A percentile compares a stretch with the other conserved stretches of the same genome.
phyloP scores from a whole-genome alignment of 2,888 invertebrate species.

The Punctoribates punctum region DNA sequence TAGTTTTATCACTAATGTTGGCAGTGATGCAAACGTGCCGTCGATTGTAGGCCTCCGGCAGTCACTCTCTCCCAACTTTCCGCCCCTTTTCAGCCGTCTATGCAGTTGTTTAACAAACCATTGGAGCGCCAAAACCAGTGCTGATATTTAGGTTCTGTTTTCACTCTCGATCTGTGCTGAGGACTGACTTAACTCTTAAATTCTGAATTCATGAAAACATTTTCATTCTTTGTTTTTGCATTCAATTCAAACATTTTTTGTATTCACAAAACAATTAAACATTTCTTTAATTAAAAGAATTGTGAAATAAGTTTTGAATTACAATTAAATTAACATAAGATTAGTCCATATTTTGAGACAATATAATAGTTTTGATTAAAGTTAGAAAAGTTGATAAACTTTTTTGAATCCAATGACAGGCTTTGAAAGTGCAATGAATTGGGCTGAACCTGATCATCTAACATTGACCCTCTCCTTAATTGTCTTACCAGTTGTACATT shows the following conservation, averaged over 20 bases:
- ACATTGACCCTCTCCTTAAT: conserved; percentile 23
- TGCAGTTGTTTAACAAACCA: not conserved
- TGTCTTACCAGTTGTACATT: not conserved
- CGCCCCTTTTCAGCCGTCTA: conserved; percentile 32
- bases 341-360: too few relatives aligned
- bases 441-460: not conserved
- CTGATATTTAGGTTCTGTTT: conserved; percentile 2
- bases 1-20: conserved; percentile 19
- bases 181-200: not conserved
- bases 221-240: too few relatives aligned
- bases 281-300: too few relatives aligned
- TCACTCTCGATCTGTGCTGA: not conserved
- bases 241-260: too few relatives aligned
- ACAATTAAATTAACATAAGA: too few relatives aligned
- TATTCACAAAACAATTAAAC: too few relatives aligned
- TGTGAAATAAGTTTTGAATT: too few relatives aligned
- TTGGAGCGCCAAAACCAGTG: conserved; percentile 1
- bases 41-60: conserved; percentile 33
- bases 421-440: conserved; percentile 8
- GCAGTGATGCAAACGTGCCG: conserved; percentile 27
- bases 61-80: conserved; percentile 16
- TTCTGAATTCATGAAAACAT: not conserved
- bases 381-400: not conserved
- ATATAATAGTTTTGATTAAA: too few relatives aligned
- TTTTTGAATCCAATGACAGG: not conserved